A percentile compares a stretch with the other conserved stretches of the same genome.
These are phyloP conservation scores for Melospiza georgiana DNA, from an alignment of 2,113 vertebrate genomes.

Conservation along the genomic window DNA sequence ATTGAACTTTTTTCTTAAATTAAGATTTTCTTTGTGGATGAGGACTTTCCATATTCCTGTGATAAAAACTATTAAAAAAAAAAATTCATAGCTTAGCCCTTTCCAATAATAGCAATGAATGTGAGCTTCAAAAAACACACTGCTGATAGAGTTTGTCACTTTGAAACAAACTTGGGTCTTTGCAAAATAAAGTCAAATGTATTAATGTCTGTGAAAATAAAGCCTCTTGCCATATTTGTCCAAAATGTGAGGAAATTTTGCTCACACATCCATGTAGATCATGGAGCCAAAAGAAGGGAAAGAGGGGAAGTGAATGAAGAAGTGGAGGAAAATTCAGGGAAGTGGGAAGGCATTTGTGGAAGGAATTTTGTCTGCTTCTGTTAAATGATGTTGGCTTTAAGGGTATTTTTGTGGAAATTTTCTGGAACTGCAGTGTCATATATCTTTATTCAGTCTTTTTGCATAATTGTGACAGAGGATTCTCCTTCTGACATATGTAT, in stretches of 20 bases:
- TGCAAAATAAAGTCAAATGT: background rate
- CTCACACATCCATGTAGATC: background rate
- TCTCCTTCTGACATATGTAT: background rate
- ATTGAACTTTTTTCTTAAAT: background rate
- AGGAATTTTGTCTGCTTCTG: background rate
- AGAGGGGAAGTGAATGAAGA: background rate
- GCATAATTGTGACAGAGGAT: background rate
- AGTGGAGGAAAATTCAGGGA: background rate
- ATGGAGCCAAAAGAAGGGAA: background rate
- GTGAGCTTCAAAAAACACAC: slow-evolving; percentile 35
- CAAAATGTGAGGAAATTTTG: background rate
- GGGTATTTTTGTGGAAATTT: background rate
- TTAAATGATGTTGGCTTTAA: background rate
- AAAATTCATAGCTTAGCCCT: background rate
- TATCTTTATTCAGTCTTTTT: background rate
- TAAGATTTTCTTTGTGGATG: background rate
- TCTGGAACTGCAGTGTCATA: background rate
- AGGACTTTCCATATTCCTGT: background rate
- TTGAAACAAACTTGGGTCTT: background rate
- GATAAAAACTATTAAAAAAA: background rate
- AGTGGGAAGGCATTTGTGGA: background rate
- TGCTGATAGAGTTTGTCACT: background rate
- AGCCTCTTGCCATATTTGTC: background rate
- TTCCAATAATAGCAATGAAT: background rate
- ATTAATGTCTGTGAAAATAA: slow-evolving; percentile 15